Conservation (phyloP, 2,888 invertebrate species). For the Aphelenchoides bicaudatus region DNA sequence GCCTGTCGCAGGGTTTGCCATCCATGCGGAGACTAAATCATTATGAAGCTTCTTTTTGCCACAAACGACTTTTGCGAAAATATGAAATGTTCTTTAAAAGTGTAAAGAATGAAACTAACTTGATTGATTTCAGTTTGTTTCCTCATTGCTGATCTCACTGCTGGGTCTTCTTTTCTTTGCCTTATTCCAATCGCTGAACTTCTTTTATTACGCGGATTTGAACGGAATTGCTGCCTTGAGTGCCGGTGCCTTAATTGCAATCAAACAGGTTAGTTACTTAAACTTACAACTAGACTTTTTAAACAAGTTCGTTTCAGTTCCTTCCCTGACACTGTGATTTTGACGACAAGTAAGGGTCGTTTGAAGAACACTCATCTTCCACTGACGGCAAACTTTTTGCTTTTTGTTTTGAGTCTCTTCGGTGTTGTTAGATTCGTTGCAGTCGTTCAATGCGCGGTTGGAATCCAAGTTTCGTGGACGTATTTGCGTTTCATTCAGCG, state of each 20-base stretch:
- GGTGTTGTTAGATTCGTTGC: conserved; percentile 25
- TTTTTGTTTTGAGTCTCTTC: conserved; percentile 30
- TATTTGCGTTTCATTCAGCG: conserved; percentile 55
- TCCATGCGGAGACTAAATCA: too few relatives aligned
- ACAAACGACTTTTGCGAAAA: too few relatives aligned
- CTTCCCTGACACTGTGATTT: conserved; percentile 45
- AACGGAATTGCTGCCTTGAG: conserved; percentile 29
- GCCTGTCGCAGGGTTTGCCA: too few relatives aligned
- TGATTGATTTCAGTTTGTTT: conserved; percentile 27
- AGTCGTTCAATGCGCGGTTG: conserved; percentile 37
- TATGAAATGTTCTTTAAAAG: not conserved
- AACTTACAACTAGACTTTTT: conserved; percentile 10
- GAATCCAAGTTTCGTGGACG: conserved; percentile 55
- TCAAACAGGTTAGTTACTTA: conserved; percentile 48
- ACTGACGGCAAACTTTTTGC: conserved; percentile 34
- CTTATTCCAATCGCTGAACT: conserved; percentile 23
- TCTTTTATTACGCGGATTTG: conserved; percentile 32
- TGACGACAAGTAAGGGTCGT: conserved; percentile 53
- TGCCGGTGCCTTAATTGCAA: conserved; percentile 48
- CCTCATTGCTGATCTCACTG: conserved; percentile 24
- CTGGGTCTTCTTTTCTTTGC: conserved; percentile 28
- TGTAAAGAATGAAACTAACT: conserved; percentile 3
- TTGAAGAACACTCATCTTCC: conserved; percentile 57
- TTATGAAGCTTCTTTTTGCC: too few relatives aligned
- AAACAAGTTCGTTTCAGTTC: not conserved